Conservation (phyloP, 2,797 vertebrate species). For the Macropodus opercularis region DNA sequence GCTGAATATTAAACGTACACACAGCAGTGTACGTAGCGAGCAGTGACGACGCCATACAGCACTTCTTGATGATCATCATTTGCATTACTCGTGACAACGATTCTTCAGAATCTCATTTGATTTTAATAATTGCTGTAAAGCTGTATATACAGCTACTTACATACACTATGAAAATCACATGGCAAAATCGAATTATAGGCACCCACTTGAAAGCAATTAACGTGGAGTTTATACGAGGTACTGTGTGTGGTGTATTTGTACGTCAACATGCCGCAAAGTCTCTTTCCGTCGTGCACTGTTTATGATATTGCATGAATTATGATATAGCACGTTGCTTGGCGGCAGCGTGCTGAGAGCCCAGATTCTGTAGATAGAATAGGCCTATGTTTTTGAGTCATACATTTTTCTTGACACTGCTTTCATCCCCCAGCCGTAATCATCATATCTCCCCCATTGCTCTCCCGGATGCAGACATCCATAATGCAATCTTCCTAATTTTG, state of each 20-base stretch:
- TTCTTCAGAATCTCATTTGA: conserved; percentile 65
- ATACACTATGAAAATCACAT: conserved; percentile 45
- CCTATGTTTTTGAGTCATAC: conserved; percentile 83
- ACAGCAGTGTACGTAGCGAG: conserved; percentile 59
- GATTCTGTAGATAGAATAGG: conserved; percentile 79
- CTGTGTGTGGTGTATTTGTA: conserved; percentile 48
- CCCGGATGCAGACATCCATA: conserved; percentile 89
- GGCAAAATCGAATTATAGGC: conserved; percentile 50
- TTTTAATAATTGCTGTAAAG: conserved; percentile 65
- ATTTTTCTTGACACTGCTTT: conserved; percentile 87
- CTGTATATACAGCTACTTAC: conserved; percentile 38
- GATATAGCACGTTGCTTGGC: conserved; percentile 62
- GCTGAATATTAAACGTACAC: conserved; percentile 81
- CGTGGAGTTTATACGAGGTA: conserved; percentile 46
- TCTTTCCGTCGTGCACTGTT: conserved; percentile 45
- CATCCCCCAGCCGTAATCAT: conserved; percentile 86
- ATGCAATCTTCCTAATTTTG: conserved; percentile 89
- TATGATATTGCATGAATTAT: conserved; percentile 70
- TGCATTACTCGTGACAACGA: conserved; percentile 66
- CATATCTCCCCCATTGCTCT: conserved; percentile 86
- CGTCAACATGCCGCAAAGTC: conserved; percentile 42
- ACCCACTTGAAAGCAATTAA: conserved; percentile 65
- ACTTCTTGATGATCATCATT: conserved; percentile 68
- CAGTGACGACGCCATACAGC: conserved; percentile 57
- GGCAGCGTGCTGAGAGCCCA: conserved; percentile 76